Evolutionary conservation across 2,113 vertebrate genomes (phyloP), one percentile per base, ranked within the genome.

Genomic region (Petaurus breviceps): DNA sequence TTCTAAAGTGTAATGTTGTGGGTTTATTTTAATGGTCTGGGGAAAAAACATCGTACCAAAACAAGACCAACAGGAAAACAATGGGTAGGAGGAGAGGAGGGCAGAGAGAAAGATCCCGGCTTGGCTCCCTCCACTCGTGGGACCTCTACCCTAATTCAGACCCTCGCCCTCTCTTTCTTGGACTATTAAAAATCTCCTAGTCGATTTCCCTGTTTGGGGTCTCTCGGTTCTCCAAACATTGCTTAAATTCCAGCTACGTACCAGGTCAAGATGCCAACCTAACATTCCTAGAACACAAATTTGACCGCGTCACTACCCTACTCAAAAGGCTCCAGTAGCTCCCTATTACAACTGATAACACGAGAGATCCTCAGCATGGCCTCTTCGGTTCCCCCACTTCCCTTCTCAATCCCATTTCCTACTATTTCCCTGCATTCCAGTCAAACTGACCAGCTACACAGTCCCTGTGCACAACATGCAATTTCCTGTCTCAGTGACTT

Each of bases 321-420:
- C 57, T 68, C 57, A 37, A 68, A 68, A 68, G 57, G 57, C 28
- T 61, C 28, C 57, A 61, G 12, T 31, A 16, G 37, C 37, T 43
- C n/a, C 68, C 16, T n/a, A 7, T 84, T 22, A 84, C 16, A 8
- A 43, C 37, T 37, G 37, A 77, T n/a, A 77, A 77, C 5, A 43
- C 7, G 1, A 0, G 5, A 2, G 4, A 23, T 90, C 37, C 53
- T 91, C 8, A 54, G 0, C 10, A 31, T 3, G 31, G 12, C 22
- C 49, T 54, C 24, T 23, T 37, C 16, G 4, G 26, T 6, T 90
- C 23, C 8, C 49, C 92, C 7, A 12, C 37, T 10, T n/a, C 24
- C 24, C 93, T 31, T 37, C 14, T 68, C 19, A 43, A n/a, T 43
- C n/a, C 19, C 8, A 43, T 77, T 77, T 77, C 68, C 14, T n/a